Evolutionary conservation across 2,113 vertebrate genomes (phyloP), one percentile per base, ranked within the genome.

Genomic region (Tragelaphus strepsiceros): DNA sequence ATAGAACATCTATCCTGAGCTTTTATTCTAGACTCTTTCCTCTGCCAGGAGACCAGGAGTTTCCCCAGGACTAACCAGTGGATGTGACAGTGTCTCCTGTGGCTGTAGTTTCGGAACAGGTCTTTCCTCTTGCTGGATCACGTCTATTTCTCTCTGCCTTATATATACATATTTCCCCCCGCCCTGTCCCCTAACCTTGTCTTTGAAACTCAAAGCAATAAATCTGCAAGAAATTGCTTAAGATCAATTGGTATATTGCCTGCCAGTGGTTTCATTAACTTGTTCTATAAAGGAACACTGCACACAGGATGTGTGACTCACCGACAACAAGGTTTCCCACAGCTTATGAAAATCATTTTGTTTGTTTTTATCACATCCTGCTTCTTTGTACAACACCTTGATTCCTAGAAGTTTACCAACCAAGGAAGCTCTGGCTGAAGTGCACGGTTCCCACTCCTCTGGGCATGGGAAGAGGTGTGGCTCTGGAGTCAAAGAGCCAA

Each of bases 151-250:
- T 81, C 59, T 59, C 28, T 49, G 14, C 19, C 67, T 82, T 85
- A 43, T 11, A 30, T 51, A 39, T 71, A 35, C 0, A 35, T 71
- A 3, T 3, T n/a, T 0, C 3, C 15, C 7, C 1, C 7, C 2
- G 2, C 6, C 43, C 77, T 8, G 21, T 11, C 35, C 15, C 7
- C 62, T 54, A 12, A 56, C 49, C 22, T 92, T 43, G 80, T 84
- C 9, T 94, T 59, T 51, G 93, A 82, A 43, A 35, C 39, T 58
- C 46, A 32, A 74, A 84, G 91, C 30, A 87, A 30, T 35, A 2
- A 43, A 49, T 54, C 39, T 82, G 43, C 51, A 54, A 19, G 35
- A 77, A 53, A 53, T 84, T 93, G n/a, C 93, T 71, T 64, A 22
- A 83, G 39, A 39, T 26, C 11, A 12, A 2, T 22, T 22, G 24